Evolutionary conservation across 2,888 invertebrate genomes (phyloP).

Genomic region (Zeuzera pyrina): DNA sequence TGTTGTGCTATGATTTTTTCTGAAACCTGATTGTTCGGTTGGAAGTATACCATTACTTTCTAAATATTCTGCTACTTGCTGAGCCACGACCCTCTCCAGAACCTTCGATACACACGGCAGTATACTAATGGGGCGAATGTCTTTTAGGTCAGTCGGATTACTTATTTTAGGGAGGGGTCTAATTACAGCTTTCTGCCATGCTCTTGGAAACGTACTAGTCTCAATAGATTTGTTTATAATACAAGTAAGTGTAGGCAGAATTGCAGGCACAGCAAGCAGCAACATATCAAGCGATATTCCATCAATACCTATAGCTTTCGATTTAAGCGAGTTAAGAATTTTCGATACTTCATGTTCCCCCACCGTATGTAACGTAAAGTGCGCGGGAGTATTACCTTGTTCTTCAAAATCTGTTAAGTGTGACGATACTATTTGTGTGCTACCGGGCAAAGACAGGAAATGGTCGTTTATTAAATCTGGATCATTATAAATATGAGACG

Average conservation of each 20-base stretch:
- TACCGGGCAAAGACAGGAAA: no score
- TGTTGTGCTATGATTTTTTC: conserved; percentile 4
- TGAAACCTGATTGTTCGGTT: conserved; percentile 5
- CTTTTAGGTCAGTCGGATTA: conserved; percentile 4
- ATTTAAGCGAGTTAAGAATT: no score
- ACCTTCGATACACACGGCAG: conserved; percentile 10
- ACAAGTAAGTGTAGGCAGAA: neutral
- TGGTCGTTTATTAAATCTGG: no score
- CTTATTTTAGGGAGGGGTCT: conserved; percentile 6
- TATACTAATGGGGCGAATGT: conserved; percentile 8
- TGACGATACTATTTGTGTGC: no score
- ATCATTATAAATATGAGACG: no score
- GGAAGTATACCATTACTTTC: conserved; percentile 5
- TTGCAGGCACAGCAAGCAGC: no score
- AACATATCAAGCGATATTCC: no score
- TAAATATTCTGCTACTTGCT: conserved; percentile 6
- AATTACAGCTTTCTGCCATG: conserved; percentile 7
- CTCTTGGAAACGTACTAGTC: conserved; percentile 2
- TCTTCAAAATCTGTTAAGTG: no score
- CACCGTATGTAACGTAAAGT: no score
- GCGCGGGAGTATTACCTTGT: no score
- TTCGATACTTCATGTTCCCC: no score
- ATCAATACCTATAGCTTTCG: no score
- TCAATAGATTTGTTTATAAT: conserved; percentile 7
- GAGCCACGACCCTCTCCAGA: conserved; percentile 5